Evolutionary conservation across 37 sponge, comb jelly and placozoan genomes (phyloP), one percentile per base, ranked within the genome.

Genomic region (Oscarella lobularis): DNA sequence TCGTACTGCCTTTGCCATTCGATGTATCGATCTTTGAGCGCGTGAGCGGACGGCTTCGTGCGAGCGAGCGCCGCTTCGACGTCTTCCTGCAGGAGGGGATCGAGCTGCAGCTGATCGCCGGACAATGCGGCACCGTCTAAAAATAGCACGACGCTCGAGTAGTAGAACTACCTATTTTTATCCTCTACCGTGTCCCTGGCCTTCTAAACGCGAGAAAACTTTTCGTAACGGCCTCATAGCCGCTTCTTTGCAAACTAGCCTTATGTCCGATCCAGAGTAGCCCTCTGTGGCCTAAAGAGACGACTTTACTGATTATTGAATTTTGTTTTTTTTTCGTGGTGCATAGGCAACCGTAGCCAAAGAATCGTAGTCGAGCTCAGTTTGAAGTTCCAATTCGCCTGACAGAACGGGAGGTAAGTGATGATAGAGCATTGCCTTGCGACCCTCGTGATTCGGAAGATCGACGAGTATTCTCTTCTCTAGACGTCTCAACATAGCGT

Each of bases 231-330:
- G 72, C 27, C 86, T 75, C 99, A 98, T 98, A 67, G 89, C 92
- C n/a, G 99, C 95, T 73, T 98, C 99, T 71, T 98, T 98, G 74
- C 99, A 94, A 30, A 93, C 87, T 70, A 93, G 74, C 67, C 82
- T 81, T 3, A 98, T 87, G 74, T 98, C 99, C 1, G 99, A 98
- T 0, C 99, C 99, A 66, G 99, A 93, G 80, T 98, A 98, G n/a
- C 95, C 95, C 29, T 88, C 95, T 4, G 94, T 98, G 5, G 82
- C 36, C 88, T 92, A 69, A 20, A 41, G 2, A 75, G 31, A 76
- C 35, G 27, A 32, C 6, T 30, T 29, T 29, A 68, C 77, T 29
- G 66, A 74, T 5, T 66, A 5, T 14, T 27, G 65, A 29, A 40
- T 4, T 5, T 48, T 74, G 5, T 74, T 14, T 6, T 74, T 74